Conservation (phyloP, 2,888 invertebrate species). For the Andricus curvator region DNA sequence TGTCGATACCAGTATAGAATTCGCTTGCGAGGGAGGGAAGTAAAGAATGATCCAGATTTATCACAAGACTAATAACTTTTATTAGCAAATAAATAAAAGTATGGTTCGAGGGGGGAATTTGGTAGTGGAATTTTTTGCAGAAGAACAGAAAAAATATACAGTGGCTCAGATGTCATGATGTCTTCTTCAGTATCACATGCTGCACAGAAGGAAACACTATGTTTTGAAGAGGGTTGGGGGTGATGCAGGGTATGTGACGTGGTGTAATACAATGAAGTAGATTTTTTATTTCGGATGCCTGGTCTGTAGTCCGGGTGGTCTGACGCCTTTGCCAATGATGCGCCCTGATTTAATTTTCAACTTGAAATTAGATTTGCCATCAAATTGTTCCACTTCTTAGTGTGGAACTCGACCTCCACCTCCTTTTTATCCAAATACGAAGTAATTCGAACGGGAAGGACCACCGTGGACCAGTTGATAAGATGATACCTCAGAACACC, state of each 20-base stretch:
- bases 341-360: slow-evolving; percentile 28
- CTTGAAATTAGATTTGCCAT: slow-evolving; percentile 13
- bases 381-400: slow-evolving; percentile 25
- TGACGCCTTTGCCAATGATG: slow-evolving; percentile 49
- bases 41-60: slow-evolving; percentile 58
- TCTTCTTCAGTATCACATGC: slow-evolving; percentile 39
- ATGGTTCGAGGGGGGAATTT: slow-evolving; percentile 48
- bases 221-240: slow-evolving; percentile 18
- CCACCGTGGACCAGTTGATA: slow-evolving; percentile 65
- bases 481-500: slow-evolving; percentile 49
- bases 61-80: slow-evolving; percentile 74
- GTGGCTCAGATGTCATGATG: slow-evolving; percentile 32
- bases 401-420: slow-evolving; percentile 9
- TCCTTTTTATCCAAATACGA: slow-evolving; percentile 27
- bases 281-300: slow-evolving; percentile 61
- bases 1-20: too few relatives aligned
- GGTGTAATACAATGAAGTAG: slow-evolving; percentile 50
- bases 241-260: slow-evolving; percentile 27
- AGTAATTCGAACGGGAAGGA: slow-evolving; percentile 45
- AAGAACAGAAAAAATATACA: slow-evolving; percentile 55
- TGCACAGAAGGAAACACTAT: slow-evolving; percentile 44
- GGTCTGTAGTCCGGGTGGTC: slow-evolving; percentile 64
- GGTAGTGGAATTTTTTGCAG: slow-evolving; percentile 49
- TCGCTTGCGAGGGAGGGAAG: background rate
- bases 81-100: slow-evolving; percentile 77